Conservation (phyloP, 2,113 vertebrate species). For the Cyprinus carpio region DNA sequence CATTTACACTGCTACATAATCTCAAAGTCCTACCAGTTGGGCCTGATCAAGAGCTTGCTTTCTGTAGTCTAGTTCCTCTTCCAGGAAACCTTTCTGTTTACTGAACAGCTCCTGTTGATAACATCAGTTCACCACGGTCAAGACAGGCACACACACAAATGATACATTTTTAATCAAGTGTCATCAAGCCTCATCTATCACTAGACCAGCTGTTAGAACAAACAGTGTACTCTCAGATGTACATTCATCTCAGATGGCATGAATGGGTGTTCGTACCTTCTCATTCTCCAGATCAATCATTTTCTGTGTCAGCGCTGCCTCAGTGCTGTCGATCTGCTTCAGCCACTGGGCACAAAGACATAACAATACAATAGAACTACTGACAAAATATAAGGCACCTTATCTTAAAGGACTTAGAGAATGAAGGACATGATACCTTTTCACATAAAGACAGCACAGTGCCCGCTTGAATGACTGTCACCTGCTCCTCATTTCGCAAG, state of each 20-base stretch:
- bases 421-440: slow-evolving; percentile 44
- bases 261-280: slow-evolving; percentile 78
- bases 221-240: background rate
- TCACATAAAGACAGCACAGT: slow-evolving; percentile 59
- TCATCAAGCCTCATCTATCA: background rate
- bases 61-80: slow-evolving; percentile 96
- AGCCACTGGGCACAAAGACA: slow-evolving; percentile 63
- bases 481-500: slow-evolving; percentile 56
- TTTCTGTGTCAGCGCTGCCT: slow-evolving; percentile 93
- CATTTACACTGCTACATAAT: background rate
- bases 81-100: slow-evolving; percentile 97
- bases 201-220: background rate
- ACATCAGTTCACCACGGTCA: background rate
- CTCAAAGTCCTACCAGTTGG: slow-evolving; percentile 85
- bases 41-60: slow-evolving; percentile 97
- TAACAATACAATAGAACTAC: background rate
- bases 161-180: background rate
- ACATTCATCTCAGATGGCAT: background rate
- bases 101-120: slow-evolving; percentile 91
- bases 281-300: slow-evolving; percentile 98
- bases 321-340: slow-evolving; percentile 93
- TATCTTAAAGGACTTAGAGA: background rate
- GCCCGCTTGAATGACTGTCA: slow-evolving; percentile 58
- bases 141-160: background rate
- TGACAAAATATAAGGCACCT: background rate